Evolutionary conservation across 2,888 invertebrate genomes (phyloP).

Genomic region (Drosophila cognata): DNA sequence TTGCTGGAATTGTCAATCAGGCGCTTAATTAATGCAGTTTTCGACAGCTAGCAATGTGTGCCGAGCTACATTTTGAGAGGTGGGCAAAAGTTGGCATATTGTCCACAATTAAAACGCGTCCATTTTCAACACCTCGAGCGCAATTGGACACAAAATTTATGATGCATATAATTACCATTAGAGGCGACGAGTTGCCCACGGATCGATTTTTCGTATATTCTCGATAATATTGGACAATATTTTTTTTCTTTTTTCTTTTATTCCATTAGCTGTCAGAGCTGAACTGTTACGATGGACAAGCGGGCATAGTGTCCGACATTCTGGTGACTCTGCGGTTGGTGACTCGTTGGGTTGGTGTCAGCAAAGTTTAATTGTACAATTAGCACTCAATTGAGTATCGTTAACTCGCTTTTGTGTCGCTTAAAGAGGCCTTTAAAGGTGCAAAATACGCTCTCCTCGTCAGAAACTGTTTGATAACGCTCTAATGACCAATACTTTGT

Average conservation of each 20-base stretch:
- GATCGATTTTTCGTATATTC: conserved; percentile 24
- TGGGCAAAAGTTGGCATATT: conserved; percentile 8
- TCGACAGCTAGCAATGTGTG: conserved; percentile 48
- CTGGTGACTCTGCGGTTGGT: conserved; percentile 21
- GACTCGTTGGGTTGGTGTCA: conserved; percentile 19
- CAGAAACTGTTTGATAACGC: conserved; percentile 7
- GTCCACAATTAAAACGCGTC: conserved; percentile 60
- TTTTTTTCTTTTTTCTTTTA: conserved; percentile 41
- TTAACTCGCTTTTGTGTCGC: conserved; percentile 70
- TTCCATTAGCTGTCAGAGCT: conserved; percentile 61
- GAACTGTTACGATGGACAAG: conserved; percentile 52
- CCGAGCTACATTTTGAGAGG: conserved; percentile 3
- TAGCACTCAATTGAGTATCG: conserved; percentile 80
- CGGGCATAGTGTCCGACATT: conserved; percentile 18
- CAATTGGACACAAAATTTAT: conserved; percentile 72
- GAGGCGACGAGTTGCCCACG: conserved; percentile 35
- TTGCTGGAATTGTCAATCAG: conserved; percentile 69
- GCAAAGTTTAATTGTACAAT: conserved; percentile 78
- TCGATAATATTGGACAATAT: conserved; percentile 4
- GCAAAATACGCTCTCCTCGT: conserved; percentile 49
- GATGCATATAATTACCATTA: conserved; percentile 79
- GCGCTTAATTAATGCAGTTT: conserved; percentile 80
- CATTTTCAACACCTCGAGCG: conserved; percentile 56
- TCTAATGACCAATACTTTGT: neutral
- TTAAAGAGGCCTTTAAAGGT: conserved; percentile 67